Evolutionary conservation across 2,797 vertebrate species (phyloP).

Genomic region (Pachyuromys duprasi): DNA sequence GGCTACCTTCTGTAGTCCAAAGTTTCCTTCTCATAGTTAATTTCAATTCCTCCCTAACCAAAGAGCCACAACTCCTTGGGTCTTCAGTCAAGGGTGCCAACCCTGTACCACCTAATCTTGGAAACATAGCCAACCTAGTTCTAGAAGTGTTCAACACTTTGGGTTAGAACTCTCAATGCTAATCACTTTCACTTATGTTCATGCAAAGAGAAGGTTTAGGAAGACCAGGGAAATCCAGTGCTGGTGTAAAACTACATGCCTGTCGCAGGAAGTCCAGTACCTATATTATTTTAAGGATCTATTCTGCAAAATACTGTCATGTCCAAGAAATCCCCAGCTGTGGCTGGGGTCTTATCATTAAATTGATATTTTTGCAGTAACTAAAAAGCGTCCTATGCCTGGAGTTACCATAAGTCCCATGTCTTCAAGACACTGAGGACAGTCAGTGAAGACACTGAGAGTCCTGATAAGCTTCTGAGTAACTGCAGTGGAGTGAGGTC

Average conservation of each 20-base stretch:
- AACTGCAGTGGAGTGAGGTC: not conserved
- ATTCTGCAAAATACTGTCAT: not conserved
- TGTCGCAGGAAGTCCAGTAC: not conserved
- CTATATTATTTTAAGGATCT: not conserved
- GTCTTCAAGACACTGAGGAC: not conserved
- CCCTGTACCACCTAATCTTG: not conserved
- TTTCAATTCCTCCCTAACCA: not conserved
- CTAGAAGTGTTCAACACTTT: not conserved
- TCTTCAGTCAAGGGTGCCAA: not conserved
- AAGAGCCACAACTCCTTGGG: not conserved
- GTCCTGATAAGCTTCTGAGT: not conserved
- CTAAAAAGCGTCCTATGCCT: not conserved
- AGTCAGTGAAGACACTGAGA: not conserved
- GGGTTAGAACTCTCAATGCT: not conserved
- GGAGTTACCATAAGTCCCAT: not conserved
- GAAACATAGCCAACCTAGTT: not conserved
- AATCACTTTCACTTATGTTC: not conserved
- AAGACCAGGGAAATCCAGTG: not conserved
- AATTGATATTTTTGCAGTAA: not conserved
- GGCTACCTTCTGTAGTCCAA: not conserved
- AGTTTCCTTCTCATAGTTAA: not conserved
- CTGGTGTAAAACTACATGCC: not conserved
- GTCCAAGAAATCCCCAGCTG: not conserved
- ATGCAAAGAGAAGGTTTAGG: not conserved
- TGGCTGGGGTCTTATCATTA: not conserved